A percentile compares a stretch with the other conserved stretches of the same genome.
phyloP scores from a whole-genome alignment of 2,113 vertebrate species.

The Zosterops hypoxanthus region DNA sequence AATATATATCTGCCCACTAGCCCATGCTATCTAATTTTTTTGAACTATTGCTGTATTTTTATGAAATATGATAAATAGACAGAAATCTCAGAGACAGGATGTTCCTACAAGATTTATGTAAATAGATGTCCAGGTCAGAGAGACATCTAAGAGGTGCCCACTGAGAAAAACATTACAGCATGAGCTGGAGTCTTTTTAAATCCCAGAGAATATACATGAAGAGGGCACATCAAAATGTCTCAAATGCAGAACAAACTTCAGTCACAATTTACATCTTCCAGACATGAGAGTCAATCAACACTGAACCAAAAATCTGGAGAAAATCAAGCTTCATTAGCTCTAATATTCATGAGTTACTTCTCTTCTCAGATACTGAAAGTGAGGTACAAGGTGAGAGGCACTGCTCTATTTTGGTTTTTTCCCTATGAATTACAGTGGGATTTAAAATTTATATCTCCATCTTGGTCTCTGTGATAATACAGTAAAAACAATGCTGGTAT shows the following conservation, averaged over 20 bases:
- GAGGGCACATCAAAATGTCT: background rate
- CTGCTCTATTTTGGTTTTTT: background rate
- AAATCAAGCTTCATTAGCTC: slow-evolving; percentile 25
- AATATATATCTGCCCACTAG: background rate
- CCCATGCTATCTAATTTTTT: background rate
- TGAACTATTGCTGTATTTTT: background rate
- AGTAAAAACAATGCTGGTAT: background rate
- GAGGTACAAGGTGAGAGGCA: background rate
- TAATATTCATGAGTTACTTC: slow-evolving; percentile 12
- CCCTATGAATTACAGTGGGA: background rate
- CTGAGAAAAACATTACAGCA: background rate
- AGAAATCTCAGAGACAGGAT: background rate
- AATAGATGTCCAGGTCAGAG: background rate
- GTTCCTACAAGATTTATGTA: background rate
- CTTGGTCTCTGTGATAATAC: background rate
- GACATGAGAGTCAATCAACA: background rate
- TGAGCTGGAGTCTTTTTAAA: background rate
- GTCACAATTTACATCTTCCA: background rate
- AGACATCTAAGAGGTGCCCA: background rate
- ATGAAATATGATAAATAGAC: background rate
- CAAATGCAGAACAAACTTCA: background rate
- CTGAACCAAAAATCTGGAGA: background rate
- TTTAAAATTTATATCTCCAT: background rate
- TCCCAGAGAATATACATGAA: background rate
- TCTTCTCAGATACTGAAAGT: background rate